phyloP scores from a whole-genome alignment of 2,113 vertebrate genomes.

The Haemorhous mexicanus region DNA sequence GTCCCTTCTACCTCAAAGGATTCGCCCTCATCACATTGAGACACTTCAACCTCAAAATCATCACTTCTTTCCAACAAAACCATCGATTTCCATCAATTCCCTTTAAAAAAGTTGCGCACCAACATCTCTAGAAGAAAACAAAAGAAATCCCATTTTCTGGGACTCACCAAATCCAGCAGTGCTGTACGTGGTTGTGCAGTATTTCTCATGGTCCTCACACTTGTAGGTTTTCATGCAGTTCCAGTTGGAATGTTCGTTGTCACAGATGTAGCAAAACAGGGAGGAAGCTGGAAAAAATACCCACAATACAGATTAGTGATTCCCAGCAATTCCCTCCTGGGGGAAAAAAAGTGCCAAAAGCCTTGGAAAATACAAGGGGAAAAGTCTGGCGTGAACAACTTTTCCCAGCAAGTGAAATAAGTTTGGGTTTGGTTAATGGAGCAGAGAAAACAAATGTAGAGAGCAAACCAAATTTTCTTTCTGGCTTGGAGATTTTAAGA shows the following conservation, averaged over 20 bases:
- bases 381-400: neutral
- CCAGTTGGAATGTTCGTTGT: slow-evolving; percentile 47
- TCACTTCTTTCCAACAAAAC: neutral
- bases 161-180: neutral
- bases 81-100: neutral
- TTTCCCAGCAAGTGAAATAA: neutral
- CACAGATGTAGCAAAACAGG: slow-evolving; percentile 21
- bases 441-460: neutral
- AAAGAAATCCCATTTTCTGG: neutral
- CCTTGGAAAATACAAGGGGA: neutral
- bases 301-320: neutral
- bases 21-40: accelerated
- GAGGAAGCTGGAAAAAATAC: slow-evolving; percentile 6
- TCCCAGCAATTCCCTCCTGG: neutral
- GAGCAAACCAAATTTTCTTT: neutral
- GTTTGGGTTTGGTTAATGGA: neutral
- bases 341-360: neutral
- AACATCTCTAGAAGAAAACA: no score
- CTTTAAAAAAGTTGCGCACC: neutral
- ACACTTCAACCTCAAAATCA: neutral
- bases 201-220: slow-evolving; percentile 46
- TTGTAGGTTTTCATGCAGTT: slow-evolving; percentile 53
- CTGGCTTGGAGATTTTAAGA: neutral
- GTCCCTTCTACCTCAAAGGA: neutral
- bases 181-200: slow-evolving; percentile 18